A percentile compares a stretch with the other conserved stretches of the same genome.
Conservation (phyloP, 2,888 invertebrate species). For the Pachymerium ferrugineum region DNA sequence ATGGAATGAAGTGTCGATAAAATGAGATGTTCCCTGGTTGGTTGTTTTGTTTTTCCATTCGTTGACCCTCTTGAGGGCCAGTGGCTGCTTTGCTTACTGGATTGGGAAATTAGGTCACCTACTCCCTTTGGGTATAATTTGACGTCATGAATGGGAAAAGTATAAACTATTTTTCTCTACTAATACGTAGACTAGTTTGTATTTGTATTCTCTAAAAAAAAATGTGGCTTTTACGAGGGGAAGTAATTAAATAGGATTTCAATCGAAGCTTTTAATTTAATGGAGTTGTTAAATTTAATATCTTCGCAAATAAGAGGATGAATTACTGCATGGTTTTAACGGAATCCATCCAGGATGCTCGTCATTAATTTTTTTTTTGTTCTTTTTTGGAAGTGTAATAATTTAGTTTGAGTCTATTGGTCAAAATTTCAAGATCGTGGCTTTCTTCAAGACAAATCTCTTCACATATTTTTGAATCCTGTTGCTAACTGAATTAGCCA, state of each 20-base stretch:
- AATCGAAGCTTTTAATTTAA: too few relatives aligned
- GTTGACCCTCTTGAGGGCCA: constrained; percentile 23
- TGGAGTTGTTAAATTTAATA: too few relatives aligned
- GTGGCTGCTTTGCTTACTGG: constrained; percentile 27
- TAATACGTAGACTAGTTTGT: too few relatives aligned
- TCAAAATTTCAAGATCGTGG: too few relatives aligned
- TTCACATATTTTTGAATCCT: not conserved
- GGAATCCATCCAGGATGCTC: too few relatives aligned
- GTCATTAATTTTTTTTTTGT: too few relatives aligned
- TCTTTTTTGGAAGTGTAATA: too few relatives aligned
- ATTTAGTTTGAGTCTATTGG: not conserved
- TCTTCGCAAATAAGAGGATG: not conserved
- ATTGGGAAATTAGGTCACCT: constrained; percentile 19
- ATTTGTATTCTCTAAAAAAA: not conserved
- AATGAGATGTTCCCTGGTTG: not conserved
- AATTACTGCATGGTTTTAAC: too few relatives aligned
- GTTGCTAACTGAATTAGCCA: constrained; percentile 6
- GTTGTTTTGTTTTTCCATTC: constrained; percentile 27
- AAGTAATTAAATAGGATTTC: too few relatives aligned
- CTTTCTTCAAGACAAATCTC: not conserved
- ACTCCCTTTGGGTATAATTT: constrained; percentile 8
- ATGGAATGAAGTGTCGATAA: not conserved
- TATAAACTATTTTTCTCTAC: not conserved
- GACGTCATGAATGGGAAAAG: constrained; percentile 16
- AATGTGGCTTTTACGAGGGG: not conserved